Percentiles rank a stretch among this genome's conserved stretches.
Conservation (phyloP, 2,113 vertebrate species). For the Rattus norvegicus region DNA sequence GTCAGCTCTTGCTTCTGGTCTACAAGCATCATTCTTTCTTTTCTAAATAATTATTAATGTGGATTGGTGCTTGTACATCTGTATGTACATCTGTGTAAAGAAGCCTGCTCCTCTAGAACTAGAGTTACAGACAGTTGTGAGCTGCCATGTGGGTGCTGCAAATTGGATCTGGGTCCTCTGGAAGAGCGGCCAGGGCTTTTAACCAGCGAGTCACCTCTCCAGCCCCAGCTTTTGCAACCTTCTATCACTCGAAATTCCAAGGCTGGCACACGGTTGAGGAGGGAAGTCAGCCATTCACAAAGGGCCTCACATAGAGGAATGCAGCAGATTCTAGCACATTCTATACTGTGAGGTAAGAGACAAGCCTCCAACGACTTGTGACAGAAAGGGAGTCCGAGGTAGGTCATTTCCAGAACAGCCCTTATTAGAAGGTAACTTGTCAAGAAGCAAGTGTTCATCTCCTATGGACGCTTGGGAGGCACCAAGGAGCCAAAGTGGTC, state of each 20-base stretch:
- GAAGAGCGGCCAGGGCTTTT: not conserved
- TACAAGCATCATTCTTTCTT: not conserved
- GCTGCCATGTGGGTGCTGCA: not conserved
- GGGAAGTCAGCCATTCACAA: not conserved
- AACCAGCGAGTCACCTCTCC: not conserved
- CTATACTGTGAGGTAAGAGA: not conserved
- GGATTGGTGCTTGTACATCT: not conserved
- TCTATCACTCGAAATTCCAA: not conserved
- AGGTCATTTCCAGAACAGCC: conserved; percentile 39
- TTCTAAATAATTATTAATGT: not conserved
- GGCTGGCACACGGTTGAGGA: not conserved
- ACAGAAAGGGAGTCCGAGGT: not conserved
- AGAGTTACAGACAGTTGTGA: not conserved
- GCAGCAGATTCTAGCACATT: not conserved
- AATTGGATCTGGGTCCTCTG: not conserved
- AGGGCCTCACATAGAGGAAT: not conserved
- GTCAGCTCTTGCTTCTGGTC: not conserved
- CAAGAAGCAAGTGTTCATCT: conserved; percentile 44
- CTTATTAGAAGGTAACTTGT: not conserved
- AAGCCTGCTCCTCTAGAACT: not conserved
- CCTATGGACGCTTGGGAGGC: not conserved
- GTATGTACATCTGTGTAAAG: not conserved
- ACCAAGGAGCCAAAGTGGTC: not conserved
- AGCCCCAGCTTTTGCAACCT: not conserved
- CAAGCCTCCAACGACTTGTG: not conserved